phyloP scores from a whole-genome alignment of 2,888 invertebrate genomes.

The Uloborus plumipes region DNA sequence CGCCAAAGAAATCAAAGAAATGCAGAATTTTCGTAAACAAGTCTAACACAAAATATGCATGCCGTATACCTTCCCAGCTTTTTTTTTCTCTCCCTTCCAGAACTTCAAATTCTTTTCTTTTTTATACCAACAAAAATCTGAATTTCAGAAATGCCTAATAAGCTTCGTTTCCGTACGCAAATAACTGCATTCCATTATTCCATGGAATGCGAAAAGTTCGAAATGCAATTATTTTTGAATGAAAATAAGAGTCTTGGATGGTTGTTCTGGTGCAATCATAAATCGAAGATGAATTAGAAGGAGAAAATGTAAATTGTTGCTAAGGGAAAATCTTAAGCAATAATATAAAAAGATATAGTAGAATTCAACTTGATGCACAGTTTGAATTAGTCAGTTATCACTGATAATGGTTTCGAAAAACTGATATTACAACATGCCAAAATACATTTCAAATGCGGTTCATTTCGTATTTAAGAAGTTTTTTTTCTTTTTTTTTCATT shows the following conservation, averaged over 20 bases:
- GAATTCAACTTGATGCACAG: too few species aligned
- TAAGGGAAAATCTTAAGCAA: too few species aligned
- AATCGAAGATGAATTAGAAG: too few species aligned
- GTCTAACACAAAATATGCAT: conserved; percentile 32
- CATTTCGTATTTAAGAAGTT: too few species aligned
- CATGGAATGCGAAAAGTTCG: conserved; percentile 1
- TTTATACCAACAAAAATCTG: conserved; percentile 47
- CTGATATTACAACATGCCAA: too few species aligned
- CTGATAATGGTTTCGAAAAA: too few species aligned
- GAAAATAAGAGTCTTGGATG: conserved; percentile 21
- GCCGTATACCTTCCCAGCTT: conserved; percentile 17
- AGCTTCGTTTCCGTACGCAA: conserved; percentile 48
- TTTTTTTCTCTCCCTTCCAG: conserved; percentile 17
- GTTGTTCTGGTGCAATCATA: background rate
- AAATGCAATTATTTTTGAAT: conserved; percentile 61
- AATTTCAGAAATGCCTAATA: conserved; percentile 43
- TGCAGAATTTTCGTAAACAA: conserved; percentile 44
- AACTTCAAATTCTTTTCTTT: conserved; percentile 11
- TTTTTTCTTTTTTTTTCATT: too few species aligned
- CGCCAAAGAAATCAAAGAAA: conserved; percentile 24
- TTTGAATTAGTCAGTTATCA: too few species aligned
- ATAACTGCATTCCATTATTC: conserved; percentile 54
- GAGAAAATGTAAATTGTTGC: too few species aligned
- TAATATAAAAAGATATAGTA: too few species aligned
- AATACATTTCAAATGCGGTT: too few species aligned